Conservation (phyloP, 2,113 vertebrate species). For the Mormoops blainvillei region DNA sequence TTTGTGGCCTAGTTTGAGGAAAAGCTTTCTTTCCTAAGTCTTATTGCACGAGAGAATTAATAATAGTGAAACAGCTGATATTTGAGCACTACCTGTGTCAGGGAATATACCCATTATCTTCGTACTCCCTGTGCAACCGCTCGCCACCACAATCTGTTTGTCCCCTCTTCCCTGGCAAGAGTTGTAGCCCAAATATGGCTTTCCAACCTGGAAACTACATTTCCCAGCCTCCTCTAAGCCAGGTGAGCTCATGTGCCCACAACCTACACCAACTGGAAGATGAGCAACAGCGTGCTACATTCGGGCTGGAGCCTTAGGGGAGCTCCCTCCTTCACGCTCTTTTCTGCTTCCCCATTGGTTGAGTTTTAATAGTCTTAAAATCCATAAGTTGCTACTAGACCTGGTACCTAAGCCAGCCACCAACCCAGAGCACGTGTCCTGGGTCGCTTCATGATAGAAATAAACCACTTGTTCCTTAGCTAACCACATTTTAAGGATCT, state of each 20-base stretch:
- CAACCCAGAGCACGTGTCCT: neutral
- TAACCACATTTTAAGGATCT: neutral
- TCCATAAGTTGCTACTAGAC: neutral
- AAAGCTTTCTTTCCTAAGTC: slow-evolving; percentile 28
- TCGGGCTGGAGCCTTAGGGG: neutral
- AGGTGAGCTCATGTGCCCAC: neutral
- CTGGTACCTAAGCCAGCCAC: neutral
- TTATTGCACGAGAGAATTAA: neutral
- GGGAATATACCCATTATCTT: neutral
- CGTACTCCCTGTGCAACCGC: neutral
- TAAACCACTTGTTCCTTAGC: neutral
- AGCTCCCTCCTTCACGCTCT: neutral
- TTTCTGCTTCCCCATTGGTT: neutral
- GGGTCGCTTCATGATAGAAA: neutral
- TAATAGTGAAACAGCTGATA: neutral
- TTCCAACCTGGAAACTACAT: neutral
- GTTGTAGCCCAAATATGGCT: neutral
- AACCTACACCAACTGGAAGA: neutral
- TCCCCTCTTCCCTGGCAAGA: neutral
- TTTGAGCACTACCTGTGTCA: neutral
- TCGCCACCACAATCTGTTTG: neutral
- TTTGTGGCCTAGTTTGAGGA: neutral
- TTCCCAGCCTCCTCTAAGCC: neutral
- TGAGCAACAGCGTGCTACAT: neutral
- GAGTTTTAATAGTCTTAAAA: neutral